Conservation (phyloP, 2,113 vertebrate species). For the Xenus cinereus region DNA sequence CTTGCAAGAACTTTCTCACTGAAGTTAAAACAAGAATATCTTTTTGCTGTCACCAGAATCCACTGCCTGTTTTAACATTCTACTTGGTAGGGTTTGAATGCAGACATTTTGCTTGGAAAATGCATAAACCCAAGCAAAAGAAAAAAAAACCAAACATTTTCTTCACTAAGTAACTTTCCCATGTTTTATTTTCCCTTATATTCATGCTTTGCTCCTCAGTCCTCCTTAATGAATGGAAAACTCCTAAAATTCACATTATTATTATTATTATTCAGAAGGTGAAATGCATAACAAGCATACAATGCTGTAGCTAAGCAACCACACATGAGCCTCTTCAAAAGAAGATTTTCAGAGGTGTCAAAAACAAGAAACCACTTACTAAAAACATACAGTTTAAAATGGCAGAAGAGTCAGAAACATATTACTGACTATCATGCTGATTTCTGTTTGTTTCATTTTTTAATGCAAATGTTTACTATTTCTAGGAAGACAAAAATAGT, state of each 20-base stretch:
- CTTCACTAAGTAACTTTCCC: neutral
- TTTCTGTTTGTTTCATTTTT: neutral
- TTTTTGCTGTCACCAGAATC: neutral
- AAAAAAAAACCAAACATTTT: neutral
- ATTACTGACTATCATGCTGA: neutral
- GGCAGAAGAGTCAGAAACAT: neutral
- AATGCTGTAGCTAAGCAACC: slow-evolving; percentile 44
- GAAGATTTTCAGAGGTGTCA: slow-evolving; percentile 12
- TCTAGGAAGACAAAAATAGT: neutral
- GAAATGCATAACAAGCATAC: slow-evolving; percentile 20
- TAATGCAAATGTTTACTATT: neutral
- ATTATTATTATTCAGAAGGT: slow-evolving; percentile 44
- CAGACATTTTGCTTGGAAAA: neutral
- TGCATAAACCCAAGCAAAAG: neutral
- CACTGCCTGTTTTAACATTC: neutral
- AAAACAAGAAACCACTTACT: neutral
- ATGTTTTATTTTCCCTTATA: neutral
- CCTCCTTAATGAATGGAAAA: neutral
- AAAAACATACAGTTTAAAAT: neutral
- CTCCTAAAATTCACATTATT: slow-evolving; percentile 22
- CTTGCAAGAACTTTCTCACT: neutral
- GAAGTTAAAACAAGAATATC: neutral
- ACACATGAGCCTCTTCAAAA: neutral
- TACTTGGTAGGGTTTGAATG: neutral
- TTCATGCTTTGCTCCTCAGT: neutral